These are phyloP conservation scores for Apodemia zela DNA, from an alignment of 2,888 invertebrate species.

Conservation along the genomic window DNA sequence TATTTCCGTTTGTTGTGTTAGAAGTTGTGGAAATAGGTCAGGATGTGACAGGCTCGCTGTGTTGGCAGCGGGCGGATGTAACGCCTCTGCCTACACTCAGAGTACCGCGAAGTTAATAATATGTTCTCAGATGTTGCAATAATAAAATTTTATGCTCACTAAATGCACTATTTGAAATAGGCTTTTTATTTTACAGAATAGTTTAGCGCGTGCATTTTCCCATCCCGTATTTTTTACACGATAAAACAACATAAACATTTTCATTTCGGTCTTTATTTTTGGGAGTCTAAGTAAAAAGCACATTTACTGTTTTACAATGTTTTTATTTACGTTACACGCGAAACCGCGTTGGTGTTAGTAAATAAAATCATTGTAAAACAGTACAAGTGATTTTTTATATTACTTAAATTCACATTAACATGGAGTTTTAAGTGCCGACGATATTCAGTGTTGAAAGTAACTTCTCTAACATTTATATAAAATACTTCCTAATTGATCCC, in stretches of 20 bases:
- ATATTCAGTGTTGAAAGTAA: no score
- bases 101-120: neutral
- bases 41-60: slow-evolving; percentile 10
- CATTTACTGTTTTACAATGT: no score
- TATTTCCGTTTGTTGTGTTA: slow-evolving; percentile 7
- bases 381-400: no score
- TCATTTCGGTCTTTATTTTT: no score
- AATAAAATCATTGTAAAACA: no score
- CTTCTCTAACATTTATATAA: no score
- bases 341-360: no score
- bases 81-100: slow-evolving; percentile 9
- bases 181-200: slow-evolving; percentile 7
- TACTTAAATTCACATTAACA: no score
- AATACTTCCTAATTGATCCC: no score
- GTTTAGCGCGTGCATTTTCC: neutral
- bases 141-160: slow-evolving; percentile 13
- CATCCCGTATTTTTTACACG: neutral
- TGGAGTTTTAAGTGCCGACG: no score
- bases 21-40: slow-evolving; percentile 13
- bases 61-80: neutral
- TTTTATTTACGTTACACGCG: no score
- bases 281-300: no score
- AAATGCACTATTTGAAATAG: slow-evolving; percentile 1
- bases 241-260: neutral
- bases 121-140: slow-evolving; percentile 15